Evolutionary conservation across 1,140 invertebrate genomes (phyloP).

Genomic region (Conopomorpha cramerella): DNA sequence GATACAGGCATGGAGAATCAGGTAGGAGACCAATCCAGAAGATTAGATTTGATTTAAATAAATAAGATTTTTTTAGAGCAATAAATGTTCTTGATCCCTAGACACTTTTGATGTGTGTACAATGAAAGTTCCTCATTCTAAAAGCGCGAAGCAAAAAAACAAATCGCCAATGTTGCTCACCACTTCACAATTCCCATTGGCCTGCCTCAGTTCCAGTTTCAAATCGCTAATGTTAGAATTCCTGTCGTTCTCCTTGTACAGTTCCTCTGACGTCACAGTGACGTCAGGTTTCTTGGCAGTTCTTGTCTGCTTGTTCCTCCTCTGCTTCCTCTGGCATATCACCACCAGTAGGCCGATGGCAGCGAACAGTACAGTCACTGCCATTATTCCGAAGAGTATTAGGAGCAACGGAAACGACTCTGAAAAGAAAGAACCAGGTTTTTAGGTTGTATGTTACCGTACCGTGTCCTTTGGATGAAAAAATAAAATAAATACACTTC

Average conservation of each 20-base stretch:
- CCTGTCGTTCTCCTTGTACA: slow-evolving; percentile 83
- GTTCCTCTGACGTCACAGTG: slow-evolving; percentile 70
- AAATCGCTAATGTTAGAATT: slow-evolving; percentile 90
- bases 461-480: too few relatives aligned
- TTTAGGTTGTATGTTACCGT: too few relatives aligned
- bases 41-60: not conserved
- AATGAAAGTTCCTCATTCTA: not conserved
- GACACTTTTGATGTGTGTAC: not conserved
- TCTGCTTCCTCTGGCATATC: slow-evolving; percentile 65
- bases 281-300: slow-evolving; percentile 53
- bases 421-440: slow-evolving; percentile 58
- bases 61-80: not conserved
- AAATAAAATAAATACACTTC: not conserved
- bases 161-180: too few relatives aligned
- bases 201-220: slow-evolving; percentile 83
- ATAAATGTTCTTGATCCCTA: too few relatives aligned
- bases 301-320: slow-evolving; percentile 41
- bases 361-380: slow-evolving; percentile 68
- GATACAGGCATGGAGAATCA: too few relatives aligned
- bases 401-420: slow-evolving; percentile 68
- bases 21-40: too few relatives aligned
- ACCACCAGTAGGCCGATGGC: slow-evolving; percentile 69
- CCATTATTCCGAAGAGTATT: slow-evolving; percentile 67
- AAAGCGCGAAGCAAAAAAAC: not conserved
- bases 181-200: slow-evolving; percentile 72